Evolutionary conservation across 2,888 invertebrate species (phyloP), one percentile per base, ranked within the genome.

Genomic region (Oscheius myriophilus): DNA sequence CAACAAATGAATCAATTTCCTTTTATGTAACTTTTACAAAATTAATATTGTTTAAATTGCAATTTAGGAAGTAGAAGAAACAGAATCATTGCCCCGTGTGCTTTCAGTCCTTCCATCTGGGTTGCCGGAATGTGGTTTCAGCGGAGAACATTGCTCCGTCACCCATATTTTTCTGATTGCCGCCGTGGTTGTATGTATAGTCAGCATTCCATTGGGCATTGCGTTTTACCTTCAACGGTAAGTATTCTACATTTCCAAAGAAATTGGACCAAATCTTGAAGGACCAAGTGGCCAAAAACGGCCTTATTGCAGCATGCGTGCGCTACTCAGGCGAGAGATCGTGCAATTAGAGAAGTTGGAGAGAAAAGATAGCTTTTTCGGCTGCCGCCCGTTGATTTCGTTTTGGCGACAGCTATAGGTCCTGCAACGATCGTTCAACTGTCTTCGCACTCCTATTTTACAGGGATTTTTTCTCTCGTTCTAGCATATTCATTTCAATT

Each of bases 161-260:
- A 58, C 66, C 14, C 73, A 72, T 42, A 70, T 76, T 33, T 72
- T 72, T 39, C 59, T 73, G 51, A 73, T 73, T 42, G 75, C 70
- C 33, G 75, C 63, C 1, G 39, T 61, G 9, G 46, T 61, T 21
- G 67, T 33, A 67, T 76, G 18, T 64, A 69, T 76, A 9, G 55
- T 79, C 2, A 49, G 71, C 9, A 71, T 75, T 21, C 76, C 76
- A 2, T 52, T 79, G 43, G 62, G 55, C 9, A 64, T 79, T 3
- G 79, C 79, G 14, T 75, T 75, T 46, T 76, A 76, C 46, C 70
- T 79, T 18, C 76, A 79, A 53, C 54, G 67, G 73, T 70, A 14
- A 18, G 46, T 21, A 46, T 6, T 33, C 33, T 6, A 33, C 3
- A 33, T n/a, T n/a, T n/a, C n/a, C n/a, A n/a, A n/a, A n/a, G n/a